phyloP scores from a whole-genome alignment of 1,140 invertebrate species.

The Drosophila triauraria region DNA sequence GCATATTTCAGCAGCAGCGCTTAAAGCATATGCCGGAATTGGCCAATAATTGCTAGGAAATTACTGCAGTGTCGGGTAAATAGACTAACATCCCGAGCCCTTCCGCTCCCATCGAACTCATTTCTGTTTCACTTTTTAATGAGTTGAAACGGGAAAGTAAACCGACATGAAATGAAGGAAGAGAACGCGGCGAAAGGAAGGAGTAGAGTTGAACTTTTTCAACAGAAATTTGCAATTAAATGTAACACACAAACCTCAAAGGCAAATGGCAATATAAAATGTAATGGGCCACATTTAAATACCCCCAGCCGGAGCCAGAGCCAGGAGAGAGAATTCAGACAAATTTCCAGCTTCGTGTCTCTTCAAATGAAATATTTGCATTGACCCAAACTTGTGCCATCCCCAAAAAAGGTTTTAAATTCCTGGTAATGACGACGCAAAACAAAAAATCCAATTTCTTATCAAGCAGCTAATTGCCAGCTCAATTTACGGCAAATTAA shows the following conservation, averaged over 20 bases:
- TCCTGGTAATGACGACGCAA: conserved; percentile 50
- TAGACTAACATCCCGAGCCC: conserved; percentile 23
- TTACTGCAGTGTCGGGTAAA: conserved; percentile 30
- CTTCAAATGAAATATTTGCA: conserved; percentile 70
- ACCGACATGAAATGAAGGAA: conserved; percentile 24
- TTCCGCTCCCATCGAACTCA: neutral
- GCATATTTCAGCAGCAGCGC: conserved; percentile 11
- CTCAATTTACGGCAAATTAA: conserved; percentile 58
- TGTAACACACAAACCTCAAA: conserved; percentile 73
- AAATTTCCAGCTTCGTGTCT: conserved; percentile 59
- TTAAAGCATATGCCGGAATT: conserved; percentile 14
- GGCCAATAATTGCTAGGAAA: conserved; percentile 35
- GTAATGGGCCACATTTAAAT: conserved; percentile 74
- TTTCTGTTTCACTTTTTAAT: conserved; percentile 63
- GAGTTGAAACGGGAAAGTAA: conserved; percentile 51
- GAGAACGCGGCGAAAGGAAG: neutral
- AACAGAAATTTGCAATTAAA: conserved; percentile 76
- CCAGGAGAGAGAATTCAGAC: conserved; percentile 42
- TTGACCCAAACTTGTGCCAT: conserved; percentile 40
- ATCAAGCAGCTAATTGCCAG: conserved; percentile 54
- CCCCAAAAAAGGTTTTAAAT: conserved; percentile 63
- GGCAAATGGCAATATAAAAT: conserved; percentile 75
- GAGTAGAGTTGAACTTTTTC: conserved; percentile 40
- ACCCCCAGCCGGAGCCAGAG: neutral
- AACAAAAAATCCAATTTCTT: conserved; percentile 24